Evolutionary conservation across 2,888 invertebrate genomes (phyloP), one percentile per base, ranked within the genome.

Genomic region (Myopa testacea): DNA sequence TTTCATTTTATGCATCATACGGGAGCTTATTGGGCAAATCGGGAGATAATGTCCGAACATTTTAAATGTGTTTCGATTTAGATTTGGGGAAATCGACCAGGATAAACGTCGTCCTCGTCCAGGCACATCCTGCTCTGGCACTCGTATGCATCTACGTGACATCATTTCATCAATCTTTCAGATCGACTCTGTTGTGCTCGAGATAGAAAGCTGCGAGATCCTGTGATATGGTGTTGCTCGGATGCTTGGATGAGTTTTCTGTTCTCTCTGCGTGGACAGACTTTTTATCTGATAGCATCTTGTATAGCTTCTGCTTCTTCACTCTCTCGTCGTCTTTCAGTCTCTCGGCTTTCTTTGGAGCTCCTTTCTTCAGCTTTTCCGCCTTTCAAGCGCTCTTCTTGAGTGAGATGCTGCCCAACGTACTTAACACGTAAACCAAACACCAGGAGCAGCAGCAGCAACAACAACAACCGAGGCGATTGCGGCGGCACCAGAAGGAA

Each of bases 361-460:
- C 14, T n/a, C 55, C 14, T 10, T 60, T n/a, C 60, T 38, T 60
- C 37, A n/a, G 40, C 7, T 58, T 37, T 58, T 26, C 34, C 62
- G n/a, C 34, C 14, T 73, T 73, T 63, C 45, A 10, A 63, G 45
- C n/a, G 62, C 45, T 26, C 38, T 40, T 26, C 45, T 14, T n/a
- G 68, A 77, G 71, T 72, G 75, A 34, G 63, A 65, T 38, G 63
- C 63, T 75, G 84, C 84, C 84, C 86, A 84, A 84, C 86, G 85
- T 84, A 85, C 86, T 86, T 86, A 85, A 86, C 86, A 85, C 86
- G 84, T 84, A 86, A 86, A 83, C 83, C 85, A 83, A 86, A 82
- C 80, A 82, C 75, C 79, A 79, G 76, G 62, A 79, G 45, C 72
- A 77, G 63, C 74, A 77, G 19, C 75, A 62, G 8, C n/a, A n/a